These are phyloP conservation scores for Lepus timidus DNA, from an alignment of 2,113 vertebrate species.

Conservation along the genomic window DNA sequence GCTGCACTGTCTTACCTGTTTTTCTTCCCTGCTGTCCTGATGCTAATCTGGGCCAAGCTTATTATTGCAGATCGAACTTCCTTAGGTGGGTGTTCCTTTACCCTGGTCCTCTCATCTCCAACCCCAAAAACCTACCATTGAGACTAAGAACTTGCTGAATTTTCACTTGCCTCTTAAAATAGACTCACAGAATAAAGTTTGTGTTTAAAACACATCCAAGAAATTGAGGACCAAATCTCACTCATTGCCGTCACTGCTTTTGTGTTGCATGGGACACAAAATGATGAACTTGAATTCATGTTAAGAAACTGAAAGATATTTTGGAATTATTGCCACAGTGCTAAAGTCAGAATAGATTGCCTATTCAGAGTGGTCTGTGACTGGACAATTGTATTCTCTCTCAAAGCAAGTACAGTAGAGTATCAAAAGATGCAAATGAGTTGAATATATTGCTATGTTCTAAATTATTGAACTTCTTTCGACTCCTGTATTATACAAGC, in stretches of 20 bases:
- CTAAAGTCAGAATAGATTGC: slow-evolving; percentile 11
- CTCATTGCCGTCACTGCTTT: neutral
- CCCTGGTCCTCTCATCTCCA: neutral
- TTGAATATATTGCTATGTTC: neutral
- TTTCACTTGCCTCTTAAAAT: neutral
- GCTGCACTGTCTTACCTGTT: neutral
- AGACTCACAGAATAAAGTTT: neutral
- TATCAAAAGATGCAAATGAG: slow-evolving; percentile 27
- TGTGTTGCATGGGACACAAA: slow-evolving; percentile 18
- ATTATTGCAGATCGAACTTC: neutral
- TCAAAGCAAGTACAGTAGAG: slow-evolving; percentile 24
- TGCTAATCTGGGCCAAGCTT: neutral
- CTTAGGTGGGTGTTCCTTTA: neutral
- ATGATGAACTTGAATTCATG: neutral
- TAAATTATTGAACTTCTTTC: neutral
- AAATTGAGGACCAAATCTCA: neutral
- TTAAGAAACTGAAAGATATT: neutral
- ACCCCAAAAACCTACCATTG: neutral
- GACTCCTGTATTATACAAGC: neutral
- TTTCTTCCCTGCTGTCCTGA: neutral
- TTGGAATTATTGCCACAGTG: neutral
- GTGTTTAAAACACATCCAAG: slow-evolving; percentile 37
- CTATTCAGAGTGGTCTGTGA: neutral
- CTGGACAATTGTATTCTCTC: neutral
- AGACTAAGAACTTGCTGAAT: neutral